phyloP scores from a whole-genome alignment of 1,140 invertebrate species.

The Aleiodes sp. region DNA sequence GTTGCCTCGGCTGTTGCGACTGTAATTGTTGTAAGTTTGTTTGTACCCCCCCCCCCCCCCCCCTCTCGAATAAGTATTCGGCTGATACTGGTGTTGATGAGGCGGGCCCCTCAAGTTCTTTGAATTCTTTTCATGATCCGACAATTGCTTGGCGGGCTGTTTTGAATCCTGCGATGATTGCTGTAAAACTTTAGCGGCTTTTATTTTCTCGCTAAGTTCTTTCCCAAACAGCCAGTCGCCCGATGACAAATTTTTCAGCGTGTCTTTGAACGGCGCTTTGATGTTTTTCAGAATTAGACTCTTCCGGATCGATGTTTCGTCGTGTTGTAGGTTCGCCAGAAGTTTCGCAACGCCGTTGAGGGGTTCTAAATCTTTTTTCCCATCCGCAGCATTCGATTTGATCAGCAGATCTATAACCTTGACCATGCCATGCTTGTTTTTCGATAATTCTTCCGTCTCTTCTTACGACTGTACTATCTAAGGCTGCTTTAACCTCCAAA shows the following conservation, averaged over 20 bases:
- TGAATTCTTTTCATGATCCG: not conserved
- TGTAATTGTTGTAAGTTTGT: conserved; percentile 29
- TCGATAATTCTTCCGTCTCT: conserved; percentile 33
- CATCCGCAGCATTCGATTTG: conserved; percentile 30
- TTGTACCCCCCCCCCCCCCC: conserved; percentile 27
- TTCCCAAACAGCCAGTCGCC: conserved; percentile 30
- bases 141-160: conserved; percentile 16
- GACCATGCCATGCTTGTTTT: conserved; percentile 17
- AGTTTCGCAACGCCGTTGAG: conserved; percentile 22
- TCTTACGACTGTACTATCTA: conserved; percentile 22
- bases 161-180: conserved; percentile 23
- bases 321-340: conserved; percentile 23
- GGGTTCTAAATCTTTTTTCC: conserved; percentile 29
- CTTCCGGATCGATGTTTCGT: conserved; percentile 25
- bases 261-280: conserved; percentile 27
- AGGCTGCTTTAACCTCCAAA: conserved; percentile 23
- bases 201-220: conserved; percentile 25
- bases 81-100: conserved; percentile 28
- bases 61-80: conserved; percentile 30
- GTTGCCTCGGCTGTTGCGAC: conserved; percentile 32
- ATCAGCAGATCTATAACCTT: conserved; percentile 29
- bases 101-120: conserved; percentile 32
- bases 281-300: conserved; percentile 34
- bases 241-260: conserved; percentile 20
- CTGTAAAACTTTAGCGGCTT: conserved; percentile 26